phyloP scores from a whole-genome alignment of 92 coral and sea anemone species.

The Zoanthus sansibaricus region DNA sequence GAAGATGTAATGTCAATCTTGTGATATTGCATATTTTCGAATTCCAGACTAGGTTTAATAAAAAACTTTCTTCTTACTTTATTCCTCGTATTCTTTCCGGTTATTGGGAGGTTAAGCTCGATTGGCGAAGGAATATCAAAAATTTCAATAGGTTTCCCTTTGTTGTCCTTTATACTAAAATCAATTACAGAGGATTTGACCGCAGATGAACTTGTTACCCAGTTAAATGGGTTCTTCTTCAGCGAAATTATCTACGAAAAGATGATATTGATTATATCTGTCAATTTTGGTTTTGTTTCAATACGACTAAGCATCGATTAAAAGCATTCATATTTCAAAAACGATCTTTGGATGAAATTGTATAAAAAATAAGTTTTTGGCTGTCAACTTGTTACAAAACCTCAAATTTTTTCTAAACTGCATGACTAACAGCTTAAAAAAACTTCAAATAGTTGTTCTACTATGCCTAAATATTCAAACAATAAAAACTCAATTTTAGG shows the following conservation, averaged over 20 bases:
- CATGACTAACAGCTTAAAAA: too few species aligned
- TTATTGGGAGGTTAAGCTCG: conserved; percentile 69
- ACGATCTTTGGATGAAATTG: too few species aligned
- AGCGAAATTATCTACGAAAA: conserved; percentile 71
- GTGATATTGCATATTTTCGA: conserved; percentile 71
- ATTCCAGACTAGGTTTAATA: conserved; percentile 75
- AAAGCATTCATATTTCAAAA: too few species aligned
- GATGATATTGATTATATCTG: background rate
- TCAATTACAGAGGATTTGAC: conserved; percentile 82
- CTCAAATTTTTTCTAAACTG: too few species aligned
- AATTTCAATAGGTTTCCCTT: conserved; percentile 64
- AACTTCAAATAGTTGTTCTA: too few species aligned
- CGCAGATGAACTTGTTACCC: conserved; percentile 71
- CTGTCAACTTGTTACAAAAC: too few species aligned
- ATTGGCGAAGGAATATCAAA: conserved; percentile 72
- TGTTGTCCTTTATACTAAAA: conserved; percentile 68
- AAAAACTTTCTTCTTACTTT: conserved; percentile 49
- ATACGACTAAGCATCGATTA: background rate
- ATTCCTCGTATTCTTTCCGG: conserved; percentile 30
- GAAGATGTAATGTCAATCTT: conserved; percentile 53
- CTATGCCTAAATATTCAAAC: too few species aligned
- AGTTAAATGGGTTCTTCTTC: conserved; percentile 78
- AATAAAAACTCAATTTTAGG: too few species aligned
- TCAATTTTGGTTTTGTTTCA: background rate
- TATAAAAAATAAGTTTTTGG: too few species aligned